Evolutionary conservation across 2,113 vertebrate genomes (phyloP).

Genomic region (Oceanodroma tethys): DNA sequence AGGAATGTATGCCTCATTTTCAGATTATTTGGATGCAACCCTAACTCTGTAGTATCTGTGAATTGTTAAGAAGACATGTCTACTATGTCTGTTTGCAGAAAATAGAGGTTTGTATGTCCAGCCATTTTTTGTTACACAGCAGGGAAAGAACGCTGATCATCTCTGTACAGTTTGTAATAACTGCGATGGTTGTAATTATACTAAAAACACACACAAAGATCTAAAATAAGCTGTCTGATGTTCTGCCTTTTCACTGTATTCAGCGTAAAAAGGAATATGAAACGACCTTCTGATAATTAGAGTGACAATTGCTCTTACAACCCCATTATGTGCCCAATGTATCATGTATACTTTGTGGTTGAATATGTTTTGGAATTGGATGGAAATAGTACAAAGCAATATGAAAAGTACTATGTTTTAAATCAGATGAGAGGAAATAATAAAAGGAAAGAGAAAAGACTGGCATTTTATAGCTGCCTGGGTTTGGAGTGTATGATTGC

Average conservation of each 20-base stretch:
- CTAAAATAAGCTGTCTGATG: neutral
- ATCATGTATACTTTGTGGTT: neutral
- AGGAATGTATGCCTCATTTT: neutral
- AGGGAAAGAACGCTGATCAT: neutral
- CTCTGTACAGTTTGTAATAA: neutral
- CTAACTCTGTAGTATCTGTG: neutral
- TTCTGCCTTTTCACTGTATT: neutral
- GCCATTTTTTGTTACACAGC: neutral
- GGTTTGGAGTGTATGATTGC: neutral
- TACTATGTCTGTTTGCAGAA: neutral
- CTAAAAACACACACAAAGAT: neutral
- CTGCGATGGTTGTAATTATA: neutral
- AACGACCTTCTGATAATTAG: neutral
- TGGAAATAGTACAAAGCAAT: neutral
- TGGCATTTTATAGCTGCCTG: neutral
- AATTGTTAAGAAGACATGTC: neutral
- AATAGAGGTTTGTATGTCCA: neutral
- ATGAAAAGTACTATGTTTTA: neutral
- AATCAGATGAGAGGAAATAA: neutral
- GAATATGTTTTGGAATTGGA: neutral
- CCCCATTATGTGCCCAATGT: neutral
- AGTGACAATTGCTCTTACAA: neutral
- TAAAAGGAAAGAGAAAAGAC: neutral
- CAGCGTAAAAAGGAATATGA: neutral
- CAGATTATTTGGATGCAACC: neutral